Percentiles rank a stretch among this genome's conserved stretches.
Evolutionary conservation across 1,140 invertebrate genomes (phyloP).

Genomic region (Lepidotrigona ventralis): DNA sequence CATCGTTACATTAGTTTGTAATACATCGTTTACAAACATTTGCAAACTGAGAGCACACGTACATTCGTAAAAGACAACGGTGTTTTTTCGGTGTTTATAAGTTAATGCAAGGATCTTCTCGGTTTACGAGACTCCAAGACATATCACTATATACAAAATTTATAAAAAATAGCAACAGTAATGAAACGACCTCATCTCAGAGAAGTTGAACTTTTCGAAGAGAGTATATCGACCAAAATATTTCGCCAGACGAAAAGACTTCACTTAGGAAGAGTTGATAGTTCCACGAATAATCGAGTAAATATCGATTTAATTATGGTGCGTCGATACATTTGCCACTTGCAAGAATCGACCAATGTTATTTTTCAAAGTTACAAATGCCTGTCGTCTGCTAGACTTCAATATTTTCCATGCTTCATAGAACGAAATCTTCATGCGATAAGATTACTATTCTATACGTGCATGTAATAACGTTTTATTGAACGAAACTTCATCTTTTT

Average conservation of each 20-base stretch:
- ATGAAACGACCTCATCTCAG: conserved; percentile 51
- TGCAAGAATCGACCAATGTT: conserved; percentile 20
- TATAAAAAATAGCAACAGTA: conserved; percentile 48
- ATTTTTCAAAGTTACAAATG: not conserved
- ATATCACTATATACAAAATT: conserved; percentile 58
- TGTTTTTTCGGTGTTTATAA: conserved; percentile 73
- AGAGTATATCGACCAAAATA: not conserved
- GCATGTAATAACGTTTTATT: not conserved
- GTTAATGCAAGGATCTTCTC: conserved; percentile 71
- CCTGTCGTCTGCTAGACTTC: not conserved
- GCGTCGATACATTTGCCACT: not conserved
- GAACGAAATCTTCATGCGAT: not conserved
- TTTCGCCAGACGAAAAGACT: conserved; percentile 12
- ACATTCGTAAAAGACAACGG: conserved; percentile 57
- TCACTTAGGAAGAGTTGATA: conserved; percentile 29
- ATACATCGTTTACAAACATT: conserved; percentile 21
- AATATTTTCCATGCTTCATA: not conserved
- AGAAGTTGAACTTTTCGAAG: not conserved
- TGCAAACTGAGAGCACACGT: conserved; percentile 7
- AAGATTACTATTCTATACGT: not conserved
- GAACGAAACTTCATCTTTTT: no score
- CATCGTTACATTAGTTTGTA: conserved; percentile 11
- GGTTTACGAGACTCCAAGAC: conserved; percentile 63
- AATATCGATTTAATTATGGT: conserved; percentile 65
- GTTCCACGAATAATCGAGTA: conserved; percentile 56